phyloP scores from a whole-genome alignment of 2,113 vertebrate genomes.

The Pica pica region DNA sequence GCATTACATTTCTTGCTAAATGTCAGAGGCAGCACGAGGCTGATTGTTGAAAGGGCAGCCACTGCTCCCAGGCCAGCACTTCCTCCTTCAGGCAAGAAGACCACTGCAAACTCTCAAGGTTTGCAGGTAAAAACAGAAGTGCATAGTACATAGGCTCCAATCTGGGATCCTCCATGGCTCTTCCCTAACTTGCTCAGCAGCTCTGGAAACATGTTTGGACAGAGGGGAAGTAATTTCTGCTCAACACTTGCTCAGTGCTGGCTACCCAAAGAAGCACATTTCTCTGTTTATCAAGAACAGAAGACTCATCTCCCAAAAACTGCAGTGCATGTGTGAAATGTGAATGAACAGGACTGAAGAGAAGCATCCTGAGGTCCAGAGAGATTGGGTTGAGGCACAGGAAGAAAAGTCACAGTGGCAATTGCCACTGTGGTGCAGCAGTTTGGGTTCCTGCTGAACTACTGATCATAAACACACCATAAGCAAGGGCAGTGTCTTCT shows the following conservation, averaged over 20 bases:
- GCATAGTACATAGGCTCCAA: not conserved
- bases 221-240: accelerated
- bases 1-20: not conserved
- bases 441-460: not conserved
- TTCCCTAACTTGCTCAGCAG: not conserved
- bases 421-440: not conserved
- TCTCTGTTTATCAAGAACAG: not conserved
- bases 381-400: not conserved
- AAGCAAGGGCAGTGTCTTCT: not conserved
- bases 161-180: not conserved
- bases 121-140: not conserved
- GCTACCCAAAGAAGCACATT: not conserved
- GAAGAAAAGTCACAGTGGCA: not conserved
- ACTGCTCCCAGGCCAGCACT: not conserved
- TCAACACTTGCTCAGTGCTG: not conserved
- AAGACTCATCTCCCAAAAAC: not conserved
- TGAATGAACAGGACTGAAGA: not conserved
- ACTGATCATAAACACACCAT: too few species aligned
- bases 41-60: not conserved
- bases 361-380: not conserved
- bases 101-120: not conserved
- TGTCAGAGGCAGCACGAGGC: not conserved
- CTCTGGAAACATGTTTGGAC: not conserved
- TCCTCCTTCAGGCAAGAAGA: not conserved
- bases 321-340: not conserved